Evolutionary conservation across 35 echinoderm and acorn worm genomes (phyloP).

Genomic region (Diadema setosum): DNA sequence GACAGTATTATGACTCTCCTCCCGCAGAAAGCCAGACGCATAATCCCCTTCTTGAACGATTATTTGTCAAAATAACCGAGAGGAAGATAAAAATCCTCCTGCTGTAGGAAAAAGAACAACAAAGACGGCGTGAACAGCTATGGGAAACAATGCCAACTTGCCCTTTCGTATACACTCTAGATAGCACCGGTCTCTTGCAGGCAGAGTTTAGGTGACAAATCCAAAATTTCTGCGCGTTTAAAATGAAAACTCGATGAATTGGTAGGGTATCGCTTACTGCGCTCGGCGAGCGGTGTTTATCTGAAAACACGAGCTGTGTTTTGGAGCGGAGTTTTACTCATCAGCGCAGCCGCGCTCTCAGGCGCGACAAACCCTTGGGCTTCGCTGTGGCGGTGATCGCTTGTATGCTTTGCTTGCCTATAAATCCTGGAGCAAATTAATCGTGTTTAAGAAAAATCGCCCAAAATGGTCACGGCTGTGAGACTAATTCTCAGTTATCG

Average conservation of each 20-base stretch:
- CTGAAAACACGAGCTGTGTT: not conserved
- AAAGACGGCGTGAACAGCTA: conserved; percentile 17
- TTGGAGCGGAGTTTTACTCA: not conserved
- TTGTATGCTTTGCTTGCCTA: too few species aligned
- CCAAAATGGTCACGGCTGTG: too few species aligned
- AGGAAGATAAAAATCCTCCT: conserved; percentile 25
- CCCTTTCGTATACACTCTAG: conserved; percentile 10
- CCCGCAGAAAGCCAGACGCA: conserved; percentile 15
- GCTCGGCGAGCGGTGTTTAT: conserved; percentile 1
- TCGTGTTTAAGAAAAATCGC: too few species aligned
- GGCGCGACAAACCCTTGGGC: not conserved
- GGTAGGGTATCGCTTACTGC: conserved; percentile 20
- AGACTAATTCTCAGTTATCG: too few species aligned
- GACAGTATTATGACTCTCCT: conserved; percentile 22
- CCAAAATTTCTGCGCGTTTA: conserved; percentile 15
- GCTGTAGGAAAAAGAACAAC: conserved; percentile 29
- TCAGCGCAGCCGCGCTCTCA: not conserved
- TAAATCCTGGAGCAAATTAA: too few species aligned
- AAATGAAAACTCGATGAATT: conserved; percentile 12
- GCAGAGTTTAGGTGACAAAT: conserved; percentile 32
- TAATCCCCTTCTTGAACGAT: conserved; percentile 34
- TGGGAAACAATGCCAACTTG: not conserved
- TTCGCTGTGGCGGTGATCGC: too few species aligned
- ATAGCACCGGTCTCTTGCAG: conserved; percentile 16
- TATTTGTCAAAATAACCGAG: conserved; percentile 33